Base-by-base conservation (phyloP, 2,797 vertebrate genomes). In the Crenichthys baileyi region DNA sequence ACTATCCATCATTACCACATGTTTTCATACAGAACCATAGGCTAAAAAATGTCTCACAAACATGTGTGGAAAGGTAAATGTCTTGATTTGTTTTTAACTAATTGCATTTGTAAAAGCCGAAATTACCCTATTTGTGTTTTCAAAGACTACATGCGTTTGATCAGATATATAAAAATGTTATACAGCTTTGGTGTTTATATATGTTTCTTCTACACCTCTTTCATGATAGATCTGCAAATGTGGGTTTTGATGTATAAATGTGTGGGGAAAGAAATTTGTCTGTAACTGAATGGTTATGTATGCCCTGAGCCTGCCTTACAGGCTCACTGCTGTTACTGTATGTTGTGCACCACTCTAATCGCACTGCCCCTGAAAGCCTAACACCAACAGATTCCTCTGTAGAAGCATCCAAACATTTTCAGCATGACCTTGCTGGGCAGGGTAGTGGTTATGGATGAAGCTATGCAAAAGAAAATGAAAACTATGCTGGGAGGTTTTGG, bases 351-450 rank as follows among this genome's bases (percentile, higher is more conserved):
- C 31, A 13, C 46, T 76, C 68, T 68, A 46, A 61, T 63, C 44
- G 22, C 9, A 15, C 53, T 70, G 39, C 16, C 26, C 65, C 53
- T 68, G 53, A 61, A 22, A 60, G 81, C 53, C 74, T 60, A 51
- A 73, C 73, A 73, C 50, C 68, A 79, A 41, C 46, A 67, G 20
- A 31, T 36, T 79, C 0, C 24, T 81, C 60, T 15, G 53, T 51
- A 72, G 36, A 58, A 44, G 46, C 71, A 60, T 24, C 20, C 46
- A 16, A 61, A 41, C 60, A 83, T 83, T 79, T 79, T 58, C 60
- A 83, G 73, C 73, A 79, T 58, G 73, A 75, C 41, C 56, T 79
- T 73, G 20, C 60, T 76, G 51, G 31, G 53, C 24, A 26, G 73
- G 41, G 36, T 65, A 65, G 50, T 48, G 67, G 29, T 72, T 78